These are phyloP conservation scores for Phaethon lepturus DNA, from an alignment of 2,113 vertebrate genomes.

Conservation along the genomic window DNA sequence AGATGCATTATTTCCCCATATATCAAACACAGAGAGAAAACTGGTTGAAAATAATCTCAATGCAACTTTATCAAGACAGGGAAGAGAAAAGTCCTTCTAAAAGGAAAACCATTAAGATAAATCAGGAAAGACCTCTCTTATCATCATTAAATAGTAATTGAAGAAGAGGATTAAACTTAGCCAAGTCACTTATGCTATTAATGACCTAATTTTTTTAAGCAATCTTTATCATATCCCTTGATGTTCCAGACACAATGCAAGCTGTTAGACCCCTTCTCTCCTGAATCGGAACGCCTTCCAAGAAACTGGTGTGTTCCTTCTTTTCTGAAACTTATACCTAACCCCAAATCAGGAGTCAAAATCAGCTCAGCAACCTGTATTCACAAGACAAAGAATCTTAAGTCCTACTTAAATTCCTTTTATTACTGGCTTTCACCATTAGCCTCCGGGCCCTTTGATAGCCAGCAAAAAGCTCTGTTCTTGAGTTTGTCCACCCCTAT, in stretches of 20 bases:
- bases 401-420: background rate
- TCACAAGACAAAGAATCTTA: background rate
- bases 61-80: background rate
- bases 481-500: background rate
- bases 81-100: background rate
- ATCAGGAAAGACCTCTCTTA: background rate
- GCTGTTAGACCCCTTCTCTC: background rate
- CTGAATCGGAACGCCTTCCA: background rate
- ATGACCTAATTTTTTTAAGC: background rate
- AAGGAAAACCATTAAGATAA: background rate
- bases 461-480: background rate
- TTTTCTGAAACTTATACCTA: background rate
- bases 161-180: background rate
- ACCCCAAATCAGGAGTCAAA: background rate
- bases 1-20: background rate
- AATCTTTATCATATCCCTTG: background rate
- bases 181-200: background rate
- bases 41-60: background rate
- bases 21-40: background rate
- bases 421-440: background rate
- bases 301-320: background rate
- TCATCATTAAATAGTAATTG: background rate
- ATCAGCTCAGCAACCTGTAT: background rate
- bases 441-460: background rate
- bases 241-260: background rate